These are phyloP conservation scores for Tyrophagus putrescentiae DNA, from an alignment of 1,140 invertebrate genomes.

Conservation along the genomic window DNA sequence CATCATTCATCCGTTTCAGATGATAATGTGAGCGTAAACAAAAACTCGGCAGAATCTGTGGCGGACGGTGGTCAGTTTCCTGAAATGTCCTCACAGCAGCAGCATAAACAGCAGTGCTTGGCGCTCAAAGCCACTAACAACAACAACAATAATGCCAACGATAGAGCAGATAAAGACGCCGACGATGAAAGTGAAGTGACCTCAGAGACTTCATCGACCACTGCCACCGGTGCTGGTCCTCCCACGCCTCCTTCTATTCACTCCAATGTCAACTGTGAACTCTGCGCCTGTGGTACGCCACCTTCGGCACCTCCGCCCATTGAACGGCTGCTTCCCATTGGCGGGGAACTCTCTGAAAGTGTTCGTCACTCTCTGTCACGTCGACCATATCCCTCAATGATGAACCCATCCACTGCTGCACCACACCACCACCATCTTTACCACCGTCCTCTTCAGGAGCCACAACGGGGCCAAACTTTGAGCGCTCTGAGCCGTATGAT, in stretches of 20 bases:
- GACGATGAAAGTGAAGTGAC: not conserved
- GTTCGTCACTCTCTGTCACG: not conserved
- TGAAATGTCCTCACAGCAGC: too few species aligned
- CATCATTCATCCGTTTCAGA: too few species aligned
- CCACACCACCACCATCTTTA: constrained; percentile 8
- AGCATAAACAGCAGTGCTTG: not conserved
- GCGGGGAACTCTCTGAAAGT: constrained; percentile 28
- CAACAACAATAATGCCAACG: not conserved
- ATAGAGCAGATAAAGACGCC: not conserved
- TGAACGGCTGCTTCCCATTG: constrained; percentile 54
- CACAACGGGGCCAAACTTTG: not conserved
- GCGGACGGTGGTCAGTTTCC: too few species aligned
- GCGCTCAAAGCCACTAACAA: not conserved
- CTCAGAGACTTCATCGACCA: constrained; percentile 1
- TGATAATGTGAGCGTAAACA: too few species aligned
- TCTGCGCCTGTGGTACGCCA: not conserved
- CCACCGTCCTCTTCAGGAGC: not conserved
- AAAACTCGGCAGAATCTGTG: too few species aligned
- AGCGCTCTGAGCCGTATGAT: not conserved
- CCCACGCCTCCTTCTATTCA: not conserved
- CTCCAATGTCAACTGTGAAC: not conserved
- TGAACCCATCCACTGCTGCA: constrained; percentile 37
- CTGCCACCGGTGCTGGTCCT: not conserved
- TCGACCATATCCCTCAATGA: constrained; percentile 5
- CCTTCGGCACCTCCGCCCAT: constrained; percentile 14